Conservation (phyloP, 2,113 vertebrate species). For the Cheilinus undulatus region DNA sequence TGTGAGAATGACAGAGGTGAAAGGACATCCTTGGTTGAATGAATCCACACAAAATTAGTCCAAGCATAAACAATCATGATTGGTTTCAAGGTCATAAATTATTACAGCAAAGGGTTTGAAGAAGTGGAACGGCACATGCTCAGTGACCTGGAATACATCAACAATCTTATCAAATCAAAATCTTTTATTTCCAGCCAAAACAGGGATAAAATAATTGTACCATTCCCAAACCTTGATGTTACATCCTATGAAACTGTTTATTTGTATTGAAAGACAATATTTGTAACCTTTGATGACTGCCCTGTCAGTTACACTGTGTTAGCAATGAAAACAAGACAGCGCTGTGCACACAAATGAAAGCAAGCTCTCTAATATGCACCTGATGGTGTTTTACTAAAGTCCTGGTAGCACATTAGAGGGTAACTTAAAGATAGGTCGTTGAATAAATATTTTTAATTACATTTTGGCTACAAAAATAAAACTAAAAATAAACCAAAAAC, state of each 20-base stretch:
- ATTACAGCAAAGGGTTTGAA: constrained; percentile 66
- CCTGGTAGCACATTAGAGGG: too few species aligned
- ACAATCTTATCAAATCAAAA: constrained; percentile 50
- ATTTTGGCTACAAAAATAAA: too few species aligned
- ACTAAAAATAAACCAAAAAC: too few species aligned
- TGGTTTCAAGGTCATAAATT: constrained; percentile 79
- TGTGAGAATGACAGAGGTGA: constrained; percentile 58
- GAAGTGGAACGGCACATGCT: constrained; percentile 67
- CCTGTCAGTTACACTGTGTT: neutral
- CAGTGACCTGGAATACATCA: constrained; percentile 70
- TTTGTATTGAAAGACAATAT: neutral
- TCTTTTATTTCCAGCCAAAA: constrained; percentile 18
- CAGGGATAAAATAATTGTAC: constrained; percentile 43
- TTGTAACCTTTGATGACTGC: neutral
- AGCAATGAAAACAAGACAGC: neutral
- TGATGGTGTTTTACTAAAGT: too few species aligned
- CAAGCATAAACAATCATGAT: constrained; percentile 77
- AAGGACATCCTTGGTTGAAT: constrained; percentile 67
- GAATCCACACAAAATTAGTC: constrained; percentile 66
- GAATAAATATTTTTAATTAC: too few species aligned
- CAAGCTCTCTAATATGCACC: too few species aligned
- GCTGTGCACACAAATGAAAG: too few species aligned
- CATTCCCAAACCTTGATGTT: neutral
- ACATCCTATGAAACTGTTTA: neutral
- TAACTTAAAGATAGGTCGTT: too few species aligned